phyloP scores from a whole-genome alignment of 2,888 invertebrate genomes.

The Lutraria lutraria region DNA sequence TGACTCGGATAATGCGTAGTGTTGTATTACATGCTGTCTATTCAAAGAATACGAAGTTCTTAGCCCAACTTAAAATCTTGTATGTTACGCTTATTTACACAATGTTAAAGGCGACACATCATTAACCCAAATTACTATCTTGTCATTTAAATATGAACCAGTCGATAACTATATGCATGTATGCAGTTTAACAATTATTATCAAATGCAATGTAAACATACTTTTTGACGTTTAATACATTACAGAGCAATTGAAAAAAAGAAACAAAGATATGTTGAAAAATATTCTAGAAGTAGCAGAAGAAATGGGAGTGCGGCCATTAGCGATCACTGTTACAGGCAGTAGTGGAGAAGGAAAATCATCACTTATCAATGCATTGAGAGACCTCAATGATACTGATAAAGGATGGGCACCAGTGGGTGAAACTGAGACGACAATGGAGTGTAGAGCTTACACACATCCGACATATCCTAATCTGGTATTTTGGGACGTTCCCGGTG shows the following conservation, averaged over 20 bases:
- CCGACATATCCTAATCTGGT: background rate
- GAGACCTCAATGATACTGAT: background rate
- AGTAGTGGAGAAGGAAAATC: conserved; percentile 22
- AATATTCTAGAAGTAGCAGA: background rate
- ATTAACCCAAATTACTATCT: too few species aligned
- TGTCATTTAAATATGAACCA: too few species aligned
- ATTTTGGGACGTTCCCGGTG: conserved; percentile 26
- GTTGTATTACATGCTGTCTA: too few species aligned
- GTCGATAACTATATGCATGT: too few species aligned
- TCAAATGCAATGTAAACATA: too few species aligned
- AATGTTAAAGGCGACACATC: too few species aligned
- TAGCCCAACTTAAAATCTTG: too few species aligned
- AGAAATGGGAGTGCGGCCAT: background rate
- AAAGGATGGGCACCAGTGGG: background rate
- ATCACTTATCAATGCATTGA: background rate
- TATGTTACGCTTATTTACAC: too few species aligned
- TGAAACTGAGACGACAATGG: background rate
- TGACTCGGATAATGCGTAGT: too few species aligned
- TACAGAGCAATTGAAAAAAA: background rate
- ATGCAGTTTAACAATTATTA: too few species aligned
- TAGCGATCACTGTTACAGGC: background rate
- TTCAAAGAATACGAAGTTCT: too few species aligned
- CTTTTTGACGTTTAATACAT: background rate
- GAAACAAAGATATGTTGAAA: background rate
- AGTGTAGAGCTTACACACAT: background rate